Evolutionary conservation across 1,140 invertebrate species (phyloP).

Genomic region (Drosophila tristis): DNA sequence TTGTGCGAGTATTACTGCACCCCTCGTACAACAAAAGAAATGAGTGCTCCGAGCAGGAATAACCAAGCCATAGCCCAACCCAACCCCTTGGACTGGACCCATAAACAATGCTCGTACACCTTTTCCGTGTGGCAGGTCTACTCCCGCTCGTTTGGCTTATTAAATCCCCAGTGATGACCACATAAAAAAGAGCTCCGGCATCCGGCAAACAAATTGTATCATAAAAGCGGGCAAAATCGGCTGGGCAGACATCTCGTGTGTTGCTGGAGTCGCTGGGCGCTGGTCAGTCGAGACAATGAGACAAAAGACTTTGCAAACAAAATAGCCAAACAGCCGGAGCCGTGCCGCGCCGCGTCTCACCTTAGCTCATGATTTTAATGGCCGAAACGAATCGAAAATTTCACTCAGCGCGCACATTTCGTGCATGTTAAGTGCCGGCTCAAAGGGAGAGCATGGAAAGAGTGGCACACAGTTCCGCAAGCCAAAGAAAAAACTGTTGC

Average conservation of each 20-base stretch:
- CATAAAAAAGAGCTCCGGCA: constrained; percentile 61
- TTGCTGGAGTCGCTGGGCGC: too few species aligned
- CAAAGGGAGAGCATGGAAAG: constrained; percentile 16
- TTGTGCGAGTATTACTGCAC: neutral
- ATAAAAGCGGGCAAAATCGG: constrained; percentile 46
- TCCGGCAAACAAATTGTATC: constrained; percentile 75
- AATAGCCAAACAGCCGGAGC: constrained; percentile 38
- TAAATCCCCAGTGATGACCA: constrained; percentile 73
- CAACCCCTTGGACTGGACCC: neutral
- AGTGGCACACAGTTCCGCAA: neutral
- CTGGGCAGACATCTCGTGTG: constrained; percentile 7
- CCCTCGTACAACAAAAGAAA: constrained; percentile 34
- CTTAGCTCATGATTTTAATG: constrained; percentile 70
- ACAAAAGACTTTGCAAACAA: constrained; percentile 45
- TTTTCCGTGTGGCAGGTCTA: constrained; percentile 38
- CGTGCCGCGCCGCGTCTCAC: constrained; percentile 14
- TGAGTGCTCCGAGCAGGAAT: constrained; percentile 30
- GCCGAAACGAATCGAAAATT: constrained; percentile 69
- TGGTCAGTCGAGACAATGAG: constrained; percentile 55
- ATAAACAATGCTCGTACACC: constrained; percentile 39
- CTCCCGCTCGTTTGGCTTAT: constrained; percentile 58
- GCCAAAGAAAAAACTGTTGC: constrained; percentile 36
- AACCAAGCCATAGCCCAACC: neutral
- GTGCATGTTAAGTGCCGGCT: constrained; percentile 65
- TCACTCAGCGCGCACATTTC: constrained; percentile 70